Evolutionary conservation across 1,140 invertebrate genomes (phyloP), one percentile per base, ranked within the genome.

Genomic region (Drosophila guanche): DNA sequence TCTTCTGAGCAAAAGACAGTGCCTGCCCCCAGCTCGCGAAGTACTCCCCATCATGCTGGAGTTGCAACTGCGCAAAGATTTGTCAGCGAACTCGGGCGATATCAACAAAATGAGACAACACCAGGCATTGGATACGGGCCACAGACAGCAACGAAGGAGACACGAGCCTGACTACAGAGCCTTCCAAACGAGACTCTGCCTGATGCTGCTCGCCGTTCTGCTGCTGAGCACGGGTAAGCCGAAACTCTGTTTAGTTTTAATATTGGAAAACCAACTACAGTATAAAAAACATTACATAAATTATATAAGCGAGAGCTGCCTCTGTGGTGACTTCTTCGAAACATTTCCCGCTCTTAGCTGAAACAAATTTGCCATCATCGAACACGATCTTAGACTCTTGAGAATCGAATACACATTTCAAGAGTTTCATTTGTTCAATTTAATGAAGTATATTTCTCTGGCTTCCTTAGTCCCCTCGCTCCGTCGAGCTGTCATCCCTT

Each of bases 191-290:
- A 40, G 48, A 33, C 46, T 48, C 41, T 59, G 45, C 25, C 47
- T 74, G 48, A 56, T 69, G 43, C 52, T 59, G 29, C 52, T 80
- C 14, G 67, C 37, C 42, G 16, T 59, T 20, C 33, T 80, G 14
- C 46, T 84, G n/a, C 12, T 80, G n/a, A 61, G 72, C 48, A 57
- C 58, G 59, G 80, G 80, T 84, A 22, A 84, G 80, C 80, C 51
- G 10, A 16, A 41, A 29, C 5, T 16, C 53, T 63, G 40, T 43
- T 60, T 63, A 41, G 33, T 27, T 22, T 40, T 37, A 12, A 5
- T 29, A 12, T 42, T 48, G 7, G 3, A 37, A 40, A 23, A 16
- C 27, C 16, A 65, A 22, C 22, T 20, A 29, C 27, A 29, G 27
- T 29, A 6, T 6, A 5, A 29, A 29, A 7, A 29, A 29, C 6